A percentile compares a stretch with the other conserved stretches of the same genome.
Evolutionary conservation across 2,888 invertebrate species (phyloP).

Genomic region (Calliopum simillimum): DNA sequence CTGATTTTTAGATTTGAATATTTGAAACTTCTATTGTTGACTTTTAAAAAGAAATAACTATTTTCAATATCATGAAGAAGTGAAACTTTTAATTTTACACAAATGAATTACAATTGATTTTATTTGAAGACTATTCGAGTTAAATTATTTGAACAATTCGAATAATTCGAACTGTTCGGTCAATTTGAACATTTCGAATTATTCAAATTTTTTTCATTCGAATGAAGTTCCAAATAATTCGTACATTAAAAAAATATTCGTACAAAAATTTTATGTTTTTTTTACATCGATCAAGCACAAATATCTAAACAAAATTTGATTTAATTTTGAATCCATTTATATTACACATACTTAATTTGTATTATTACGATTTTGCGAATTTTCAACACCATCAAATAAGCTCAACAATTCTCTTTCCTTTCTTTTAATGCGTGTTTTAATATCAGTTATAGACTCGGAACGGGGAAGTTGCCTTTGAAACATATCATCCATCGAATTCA

Average conservation of each 20-base stretch:
- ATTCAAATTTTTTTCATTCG: no score
- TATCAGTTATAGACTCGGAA: conserved; percentile 55
- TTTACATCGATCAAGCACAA: background rate
- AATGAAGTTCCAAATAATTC: background rate
- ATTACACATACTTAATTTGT: conserved; percentile 14
- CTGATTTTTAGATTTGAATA: no score
- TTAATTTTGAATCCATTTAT: background rate
- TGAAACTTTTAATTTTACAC: no score
- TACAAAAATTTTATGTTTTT: background rate
- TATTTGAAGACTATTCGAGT: no score
- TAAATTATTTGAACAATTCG: no score
- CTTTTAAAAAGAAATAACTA: no score
- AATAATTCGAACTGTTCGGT: no score
- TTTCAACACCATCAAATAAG: conserved; percentile 55
- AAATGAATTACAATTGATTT: no score
- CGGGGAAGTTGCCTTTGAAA: conserved; percentile 53
- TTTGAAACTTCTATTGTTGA: no score
- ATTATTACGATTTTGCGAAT: conserved; percentile 32
- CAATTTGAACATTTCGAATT: no score
- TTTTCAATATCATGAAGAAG: no score
- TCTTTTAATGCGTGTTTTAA: conserved; percentile 55
- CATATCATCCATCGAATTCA: conserved; percentile 58
- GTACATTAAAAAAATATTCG: background rate
- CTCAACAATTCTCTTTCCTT: conserved; percentile 59
- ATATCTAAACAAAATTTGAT: background rate